Evolutionary conservation across 2,888 invertebrate genomes (phyloP), one percentile per base, ranked within the genome.

Genomic region (Agrochola circellaris): DNA sequence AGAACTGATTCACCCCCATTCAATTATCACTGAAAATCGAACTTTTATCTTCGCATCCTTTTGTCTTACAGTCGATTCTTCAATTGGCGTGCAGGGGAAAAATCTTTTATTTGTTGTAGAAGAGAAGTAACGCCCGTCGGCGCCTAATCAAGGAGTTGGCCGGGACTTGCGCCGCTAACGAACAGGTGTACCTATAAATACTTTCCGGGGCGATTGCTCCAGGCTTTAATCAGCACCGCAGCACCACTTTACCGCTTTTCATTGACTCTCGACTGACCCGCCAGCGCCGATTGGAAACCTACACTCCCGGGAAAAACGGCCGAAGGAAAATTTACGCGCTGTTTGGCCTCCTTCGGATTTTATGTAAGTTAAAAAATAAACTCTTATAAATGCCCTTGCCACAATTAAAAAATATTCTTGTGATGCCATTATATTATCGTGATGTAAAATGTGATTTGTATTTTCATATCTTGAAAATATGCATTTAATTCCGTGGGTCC

Each of bases 131-230:
- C 95, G 95, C 94, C 95, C 95, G 95, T 93, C 92, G 95, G 96
- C 95, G 94, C 95, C 96, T 96, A 96, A 96, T 96, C 96, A 96
- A 96, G 96, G 95, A 96, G 95, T 96, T 96, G 96, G 96, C 96
- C 92, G 93, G 93, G 93, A 93, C 94, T 94, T 92, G 94, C 92
- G 94, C 94, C 93, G 93, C 95, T 96, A 96, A 96, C 96, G 96
- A 96, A 96, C 96, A 96, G 96, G 96, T 96, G 96, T 95, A 96
- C 95, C 96, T 95, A 96, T 96, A 96, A 96, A 96, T 96, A 96
- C 95, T 96, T 96, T 95, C 95, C 95, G 94, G 92, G 94, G 95
- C 94, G 95, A 96, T 96, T 96, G 96, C 96, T 96, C 91, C 95
- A 95, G 96, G 96, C 95, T 96, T 96, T 96, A 96, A 96, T 96